Percentiles rank a stretch among this genome's conserved stretches.
These are phyloP conservation scores for Aleiodes sp. DNA, from an alignment of 1,140 invertebrate species.

Conservation along the genomic window DNA sequence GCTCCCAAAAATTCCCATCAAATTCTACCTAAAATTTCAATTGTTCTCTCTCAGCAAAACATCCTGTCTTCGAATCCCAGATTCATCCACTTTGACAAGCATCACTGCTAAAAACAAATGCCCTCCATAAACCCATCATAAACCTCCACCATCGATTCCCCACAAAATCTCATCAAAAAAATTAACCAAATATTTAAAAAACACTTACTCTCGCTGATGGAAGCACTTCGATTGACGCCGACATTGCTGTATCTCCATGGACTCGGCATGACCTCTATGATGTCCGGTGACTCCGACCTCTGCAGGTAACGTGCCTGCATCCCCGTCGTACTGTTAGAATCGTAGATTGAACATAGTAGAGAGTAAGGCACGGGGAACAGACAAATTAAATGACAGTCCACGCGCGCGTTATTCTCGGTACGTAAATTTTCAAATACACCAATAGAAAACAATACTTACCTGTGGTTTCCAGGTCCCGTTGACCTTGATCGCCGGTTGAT, in stretches of 20 bases:
- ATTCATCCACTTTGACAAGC: too few relatives aligned
- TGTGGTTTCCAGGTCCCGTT: neutral
- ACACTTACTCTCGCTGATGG: neutral
- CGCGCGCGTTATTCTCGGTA: constrained; percentile 41
- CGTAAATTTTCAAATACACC: neutral
- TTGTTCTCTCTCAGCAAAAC: too few relatives aligned
- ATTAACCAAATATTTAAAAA: too few relatives aligned
- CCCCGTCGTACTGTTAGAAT: constrained; percentile 65
- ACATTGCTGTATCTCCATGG: neutral
- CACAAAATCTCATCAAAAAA: too few relatives aligned
- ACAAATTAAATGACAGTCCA: constrained; percentile 42
- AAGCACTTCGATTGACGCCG: neutral
- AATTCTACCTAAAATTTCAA: too few relatives aligned
- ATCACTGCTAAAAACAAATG: too few relatives aligned
- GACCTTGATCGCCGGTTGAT: neutral
- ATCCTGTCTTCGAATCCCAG: too few relatives aligned
- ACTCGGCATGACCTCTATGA: constrained; percentile 19
- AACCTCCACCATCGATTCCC: too few relatives aligned
- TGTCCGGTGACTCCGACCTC: constrained; percentile 19
- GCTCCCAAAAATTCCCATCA: too few relatives aligned
- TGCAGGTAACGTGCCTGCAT: constrained; percentile 57
- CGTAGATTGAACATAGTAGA: constrained; percentile 59
- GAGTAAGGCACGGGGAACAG: constrained; percentile 49
- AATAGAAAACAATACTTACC: neutral
- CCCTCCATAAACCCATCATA: too few relatives aligned